Conservation (phyloP, 1,140 invertebrate species). For the Trichoplusia ni region DNA sequence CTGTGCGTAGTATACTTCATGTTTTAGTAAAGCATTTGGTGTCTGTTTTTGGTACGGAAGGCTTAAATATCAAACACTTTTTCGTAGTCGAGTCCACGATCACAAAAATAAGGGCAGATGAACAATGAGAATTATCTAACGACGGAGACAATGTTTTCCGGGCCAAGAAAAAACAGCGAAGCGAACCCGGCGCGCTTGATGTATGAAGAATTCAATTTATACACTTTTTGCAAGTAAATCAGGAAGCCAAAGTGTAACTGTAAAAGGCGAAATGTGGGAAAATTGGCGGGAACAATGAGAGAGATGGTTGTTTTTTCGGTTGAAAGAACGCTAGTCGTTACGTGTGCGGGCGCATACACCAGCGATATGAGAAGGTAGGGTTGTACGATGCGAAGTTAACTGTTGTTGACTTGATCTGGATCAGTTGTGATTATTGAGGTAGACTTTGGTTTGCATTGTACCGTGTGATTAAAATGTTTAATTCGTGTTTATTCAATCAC, state of each 20-base stretch:
- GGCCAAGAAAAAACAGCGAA: slow-evolving; percentile 44
- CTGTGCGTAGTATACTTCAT: too few relatives aligned
- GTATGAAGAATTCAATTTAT: slow-evolving; percentile 73
- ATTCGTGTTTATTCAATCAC: too few relatives aligned
- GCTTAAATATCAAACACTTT: too few relatives aligned
- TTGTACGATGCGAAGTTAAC: slow-evolving; percentile 37
- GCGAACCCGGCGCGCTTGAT: slow-evolving; percentile 44
- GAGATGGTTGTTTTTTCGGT: slow-evolving; percentile 73
- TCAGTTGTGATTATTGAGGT: too few relatives aligned
- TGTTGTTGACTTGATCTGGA: slow-evolving; percentile 22
- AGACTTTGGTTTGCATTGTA: too few relatives aligned
- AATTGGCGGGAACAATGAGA: slow-evolving; percentile 68
- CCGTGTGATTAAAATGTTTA: too few relatives aligned
- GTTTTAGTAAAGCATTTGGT: too few relatives aligned
- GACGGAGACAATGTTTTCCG: slow-evolving; percentile 59
- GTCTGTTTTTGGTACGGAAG: too few relatives aligned
- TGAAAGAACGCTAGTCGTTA: slow-evolving; percentile 77
- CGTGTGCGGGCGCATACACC: slow-evolving; percentile 59
- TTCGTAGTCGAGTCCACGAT: slow-evolving; percentile 2
- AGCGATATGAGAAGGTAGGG: slow-evolving; percentile 57
- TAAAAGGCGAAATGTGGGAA: slow-evolving; percentile 79
- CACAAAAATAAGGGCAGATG: slow-evolving; percentile 41
- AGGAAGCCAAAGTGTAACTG: slow-evolving; percentile 74
- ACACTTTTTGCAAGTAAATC: slow-evolving; percentile 67
- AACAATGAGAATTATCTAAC: slow-evolving; percentile 59